A percentile compares a stretch with the other conserved stretches of the same genome.
phyloP scores from a whole-genome alignment of 30 jellyfish, hydroid and myxozoan genomes.

The Pelagia noctiluca region DNA sequence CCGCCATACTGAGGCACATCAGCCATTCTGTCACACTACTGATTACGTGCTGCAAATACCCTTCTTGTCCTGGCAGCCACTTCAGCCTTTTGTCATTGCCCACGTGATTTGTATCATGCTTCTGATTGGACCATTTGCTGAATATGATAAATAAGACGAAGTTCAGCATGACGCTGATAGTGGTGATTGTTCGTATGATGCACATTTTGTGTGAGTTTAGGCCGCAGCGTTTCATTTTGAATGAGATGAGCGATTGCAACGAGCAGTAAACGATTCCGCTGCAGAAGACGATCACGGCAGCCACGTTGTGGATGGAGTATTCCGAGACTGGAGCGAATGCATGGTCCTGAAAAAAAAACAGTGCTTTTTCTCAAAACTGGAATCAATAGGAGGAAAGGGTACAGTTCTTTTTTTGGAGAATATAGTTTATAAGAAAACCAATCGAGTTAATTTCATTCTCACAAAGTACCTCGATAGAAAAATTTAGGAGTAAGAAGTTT shows the following conservation, averaged over 20 bases:
- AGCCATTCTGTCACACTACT: conserved; percentile 88
- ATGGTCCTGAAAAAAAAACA: conserved; percentile 56
- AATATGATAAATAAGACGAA: conserved; percentile 64
- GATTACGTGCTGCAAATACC: conserved; percentile 74
- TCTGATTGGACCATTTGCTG: conserved; percentile 68
- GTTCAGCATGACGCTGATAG: conserved; percentile 60
- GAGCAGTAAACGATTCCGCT: conserved; percentile 80
- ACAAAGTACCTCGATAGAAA: too few species aligned
- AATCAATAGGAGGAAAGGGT: not conserved
- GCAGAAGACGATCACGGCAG: conserved; percentile 88
- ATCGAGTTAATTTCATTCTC: too few species aligned
- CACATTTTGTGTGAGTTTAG: conserved; percentile 68
- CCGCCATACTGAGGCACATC: conserved; percentile 79
- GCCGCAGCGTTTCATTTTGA: conserved; percentile 58
- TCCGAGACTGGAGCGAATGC: conserved; percentile 78
- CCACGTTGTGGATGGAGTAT: conserved; percentile 86
- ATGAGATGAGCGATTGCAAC: conserved; percentile 70
- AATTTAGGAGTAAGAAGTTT: not conserved
- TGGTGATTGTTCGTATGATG: conserved; percentile 55
- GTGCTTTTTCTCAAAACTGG: not conserved
- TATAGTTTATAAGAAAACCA: too few species aligned
- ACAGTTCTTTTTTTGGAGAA: too few species aligned
- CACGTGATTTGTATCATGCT: conserved; percentile 29
- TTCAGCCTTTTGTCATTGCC: conserved; percentile 46
- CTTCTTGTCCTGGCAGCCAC: conserved; percentile 92